Evolutionary conservation across 2,797 vertebrate species (phyloP), one percentile per base, ranked within the genome.

Genomic region (Nothura maculosa): DNA sequence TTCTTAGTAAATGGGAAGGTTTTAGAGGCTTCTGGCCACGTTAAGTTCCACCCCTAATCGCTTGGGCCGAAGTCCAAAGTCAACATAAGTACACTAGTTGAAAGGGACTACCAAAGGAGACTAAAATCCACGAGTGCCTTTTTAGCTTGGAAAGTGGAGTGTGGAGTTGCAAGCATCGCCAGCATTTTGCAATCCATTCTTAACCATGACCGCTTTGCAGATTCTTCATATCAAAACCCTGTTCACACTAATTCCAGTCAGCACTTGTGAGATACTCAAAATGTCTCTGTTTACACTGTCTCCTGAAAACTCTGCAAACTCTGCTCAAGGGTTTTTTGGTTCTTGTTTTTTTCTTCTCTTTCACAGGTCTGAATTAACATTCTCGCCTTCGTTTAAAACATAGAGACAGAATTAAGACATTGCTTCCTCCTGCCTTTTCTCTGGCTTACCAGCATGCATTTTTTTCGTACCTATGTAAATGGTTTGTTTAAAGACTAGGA

Each of bases 41-140:
- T 63, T 79, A 47, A 91, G 63, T 70, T 93, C 77, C 62, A 67
- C 21, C 63, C 30, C 6, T 15, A 19, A 27, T 96, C 94, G 34
- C 70, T 57, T 57, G 50, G 82, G 73, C 60, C 84, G 66, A 89
- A 83, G 47, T 76, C 85, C 87, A 94, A 87, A 91, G 83, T 45
- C n/a, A 85, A 58, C 82, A 89, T 21, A 75, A 3, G 6, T 76
- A 58, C 38, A 32, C 27, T 50, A 7, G 28, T 69, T 72, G 19
- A 55, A 72, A 92, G 24, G 43, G 24, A 52, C 34, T 84, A 74
- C 74, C 32, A 67, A 91, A 81, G 34, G 5, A 88, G 52, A 57
- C 22, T 61, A 28, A 87, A 79, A 43, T 83, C 12, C 21, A 5
- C 60, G 74, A 69, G n/a, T n/a, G 58, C 15, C 4, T 90, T 27